Conservation (phyloP, 2,888 invertebrate species). For the Leptinotarsa rubiginosa region DNA sequence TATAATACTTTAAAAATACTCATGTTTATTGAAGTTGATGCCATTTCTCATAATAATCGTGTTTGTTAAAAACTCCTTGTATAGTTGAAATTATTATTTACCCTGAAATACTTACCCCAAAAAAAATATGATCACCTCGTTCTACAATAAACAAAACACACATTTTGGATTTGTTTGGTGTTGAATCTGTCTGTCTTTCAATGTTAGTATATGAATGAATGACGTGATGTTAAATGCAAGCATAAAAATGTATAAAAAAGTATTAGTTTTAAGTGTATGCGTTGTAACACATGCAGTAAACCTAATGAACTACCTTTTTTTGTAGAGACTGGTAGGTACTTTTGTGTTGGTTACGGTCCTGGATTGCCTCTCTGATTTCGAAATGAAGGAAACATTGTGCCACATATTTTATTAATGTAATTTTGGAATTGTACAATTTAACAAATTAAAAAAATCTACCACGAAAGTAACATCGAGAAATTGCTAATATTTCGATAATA, state of each 20-base stretch:
- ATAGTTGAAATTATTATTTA: too few species aligned
- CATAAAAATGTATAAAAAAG: slow-evolving; percentile 41
- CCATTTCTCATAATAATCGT: too few species aligned
- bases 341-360: background rate
- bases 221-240: slow-evolving; percentile 45
- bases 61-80: too few species aligned
- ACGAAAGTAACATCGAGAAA: slow-evolving; percentile 34
- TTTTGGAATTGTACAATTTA: slow-evolving; percentile 43
- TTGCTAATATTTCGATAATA: slow-evolving; percentile 33
- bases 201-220: slow-evolving; percentile 37
- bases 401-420: slow-evolving; percentile 45
- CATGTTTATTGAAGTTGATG: too few species aligned
- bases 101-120: too few species aligned
- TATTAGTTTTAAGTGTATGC: slow-evolving; percentile 33
- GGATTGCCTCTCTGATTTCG: background rate
- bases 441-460: slow-evolving; percentile 42
- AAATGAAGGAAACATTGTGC: slow-evolving; percentile 36
- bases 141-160: slow-evolving; percentile 14
- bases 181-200: slow-evolving; percentile 59
- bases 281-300: slow-evolving; percentile 15
- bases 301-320: background rate
- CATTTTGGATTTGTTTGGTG: slow-evolving; percentile 42
- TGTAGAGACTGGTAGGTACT: background rate
- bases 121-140: too few species aligned
- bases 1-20: too few species aligned